These are phyloP conservation scores for Yponomeuta cagnagella DNA, from an alignment of 2,888 invertebrate species.

Conservation along the genomic window DNA sequence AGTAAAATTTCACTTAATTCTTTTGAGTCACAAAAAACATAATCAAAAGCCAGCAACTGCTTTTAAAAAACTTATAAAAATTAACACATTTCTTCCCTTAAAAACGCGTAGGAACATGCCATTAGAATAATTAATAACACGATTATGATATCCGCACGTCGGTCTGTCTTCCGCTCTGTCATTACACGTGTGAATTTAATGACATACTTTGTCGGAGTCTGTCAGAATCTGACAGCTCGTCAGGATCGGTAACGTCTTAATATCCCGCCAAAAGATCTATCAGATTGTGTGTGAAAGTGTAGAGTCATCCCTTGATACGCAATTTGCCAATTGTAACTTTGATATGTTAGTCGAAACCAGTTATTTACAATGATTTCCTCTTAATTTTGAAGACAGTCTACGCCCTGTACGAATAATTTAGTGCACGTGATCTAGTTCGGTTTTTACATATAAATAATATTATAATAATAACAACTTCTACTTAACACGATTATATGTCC, in stretches of 20 bases:
- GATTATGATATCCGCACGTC: conserved; percentile 14
- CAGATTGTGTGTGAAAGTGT: conserved; percentile 39
- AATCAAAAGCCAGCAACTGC: too few relatives aligned
- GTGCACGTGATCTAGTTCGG: too few relatives aligned
- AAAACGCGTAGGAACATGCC: not conserved
- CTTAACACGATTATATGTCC: too few relatives aligned
- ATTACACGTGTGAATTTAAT: conserved; percentile 69
- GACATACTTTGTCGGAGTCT: conserved; percentile 43
- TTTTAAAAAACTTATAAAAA: not conserved
- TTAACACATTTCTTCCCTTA: conserved; percentile 5
- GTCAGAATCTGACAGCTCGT: conserved; percentile 43
- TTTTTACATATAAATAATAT: too few relatives aligned
- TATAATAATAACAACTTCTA: too few relatives aligned
- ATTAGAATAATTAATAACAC: conserved; percentile 16
- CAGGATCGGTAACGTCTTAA: conserved; percentile 48
- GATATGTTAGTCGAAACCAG: conserved; percentile 41
- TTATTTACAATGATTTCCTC: too few relatives aligned
- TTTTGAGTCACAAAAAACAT: too few relatives aligned
- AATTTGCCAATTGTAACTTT: conserved; percentile 44
- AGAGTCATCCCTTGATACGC: conserved; percentile 45
- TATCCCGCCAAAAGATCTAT: conserved; percentile 38
- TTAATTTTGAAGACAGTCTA: too few relatives aligned
- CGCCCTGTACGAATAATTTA: too few relatives aligned
- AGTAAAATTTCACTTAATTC: too few relatives aligned
- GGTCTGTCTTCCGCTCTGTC: conserved; percentile 38